Evolutionary conservation across 2,797 vertebrate species (phyloP).

Genomic region (Amblyopsis hoosieri): DNA sequence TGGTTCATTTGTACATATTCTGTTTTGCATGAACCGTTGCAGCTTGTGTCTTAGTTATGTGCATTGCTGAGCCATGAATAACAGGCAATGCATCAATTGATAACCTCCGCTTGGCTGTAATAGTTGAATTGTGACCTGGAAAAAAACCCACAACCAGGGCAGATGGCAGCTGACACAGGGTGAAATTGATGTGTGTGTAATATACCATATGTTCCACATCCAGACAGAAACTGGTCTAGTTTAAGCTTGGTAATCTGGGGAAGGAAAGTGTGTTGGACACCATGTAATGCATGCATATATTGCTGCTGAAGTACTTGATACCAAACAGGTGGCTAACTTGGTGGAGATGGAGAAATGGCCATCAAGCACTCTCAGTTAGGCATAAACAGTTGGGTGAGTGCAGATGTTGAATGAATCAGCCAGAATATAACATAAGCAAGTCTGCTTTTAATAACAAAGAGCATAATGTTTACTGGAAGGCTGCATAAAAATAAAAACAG

Average conservation of each 20-base stretch:
- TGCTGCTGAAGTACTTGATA: too few relatives aligned
- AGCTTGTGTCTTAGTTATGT: neutral
- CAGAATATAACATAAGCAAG: slow-evolving; percentile 24
- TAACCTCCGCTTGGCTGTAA: too few relatives aligned
- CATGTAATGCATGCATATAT: slow-evolving; percentile 7
- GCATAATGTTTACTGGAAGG: slow-evolving; percentile 26
- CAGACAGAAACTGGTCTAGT: neutral
- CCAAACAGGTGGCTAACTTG: neutral
- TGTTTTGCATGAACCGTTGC: neutral
- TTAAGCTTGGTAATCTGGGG: slow-evolving; percentile 4
- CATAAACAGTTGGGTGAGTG: neutral
- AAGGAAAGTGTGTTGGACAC: neutral
- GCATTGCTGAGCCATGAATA: slow-evolving; percentile 36
- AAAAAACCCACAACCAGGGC: neutral
- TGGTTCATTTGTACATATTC: slow-evolving; percentile 13
- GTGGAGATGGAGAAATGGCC: slow-evolving; percentile 5
- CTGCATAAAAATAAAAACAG: slow-evolving; percentile 9
- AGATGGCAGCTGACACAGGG: neutral
- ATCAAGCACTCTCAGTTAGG: neutral
- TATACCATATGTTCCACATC: neutral
- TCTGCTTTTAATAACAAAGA: slow-evolving; percentile 50
- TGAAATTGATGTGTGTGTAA: neutral
- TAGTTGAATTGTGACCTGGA: too few relatives aligned
- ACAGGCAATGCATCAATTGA: neutral
- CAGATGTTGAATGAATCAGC: slow-evolving; percentile 1